Evolutionary conservation across 2,888 invertebrate genomes (phyloP), one percentile per base, ranked within the genome.

Genomic region (Xanthorhoe spadicearia): DNA sequence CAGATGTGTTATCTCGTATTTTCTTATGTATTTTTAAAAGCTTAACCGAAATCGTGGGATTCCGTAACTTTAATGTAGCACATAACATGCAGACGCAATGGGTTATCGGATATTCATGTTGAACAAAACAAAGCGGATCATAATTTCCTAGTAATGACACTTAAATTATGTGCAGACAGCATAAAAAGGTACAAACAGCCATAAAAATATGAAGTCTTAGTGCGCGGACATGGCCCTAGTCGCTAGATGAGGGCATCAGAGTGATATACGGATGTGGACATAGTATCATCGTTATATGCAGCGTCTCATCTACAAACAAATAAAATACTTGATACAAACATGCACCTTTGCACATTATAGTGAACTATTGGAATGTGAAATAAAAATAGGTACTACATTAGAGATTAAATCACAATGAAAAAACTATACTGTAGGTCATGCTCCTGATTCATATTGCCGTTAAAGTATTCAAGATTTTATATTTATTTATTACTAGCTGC

Each of bases 201-300:
- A 89, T 90, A 87, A 91, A 90, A 91, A 86, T 87, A 86, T 86
- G 86, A 90, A 81, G 84, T 88, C 87, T 83, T 79, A 82, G 87
- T 83, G 86, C 75, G 85, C 80, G 79, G 86, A 89, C 87, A 87
- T 80, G 84, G 83, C 32, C 58, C 82, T 83, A 83, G 89, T 85
- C 79, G 75, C 82, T 86, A 85, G 87, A 82, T 78, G 81, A 82
- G 68, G 66, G 79, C 79, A 76, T 75, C 75, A 74, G 78, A 58
- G 58, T 64, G 58, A 59, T 54, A 64, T 57, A 58, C 52, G 19
- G 57, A 23, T 52, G 10, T 38, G 35, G 23, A 28, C 64, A 54
- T 8, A 5, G 50, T 19, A 48, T 19, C 28, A 7, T 32, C 17
- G 6, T 46, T 13, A 5, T 15, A 38, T 15, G 23, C 58, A 58